Conservation (phyloP, 1,140 invertebrate species). For the Yoshiicerus persimilis region DNA sequence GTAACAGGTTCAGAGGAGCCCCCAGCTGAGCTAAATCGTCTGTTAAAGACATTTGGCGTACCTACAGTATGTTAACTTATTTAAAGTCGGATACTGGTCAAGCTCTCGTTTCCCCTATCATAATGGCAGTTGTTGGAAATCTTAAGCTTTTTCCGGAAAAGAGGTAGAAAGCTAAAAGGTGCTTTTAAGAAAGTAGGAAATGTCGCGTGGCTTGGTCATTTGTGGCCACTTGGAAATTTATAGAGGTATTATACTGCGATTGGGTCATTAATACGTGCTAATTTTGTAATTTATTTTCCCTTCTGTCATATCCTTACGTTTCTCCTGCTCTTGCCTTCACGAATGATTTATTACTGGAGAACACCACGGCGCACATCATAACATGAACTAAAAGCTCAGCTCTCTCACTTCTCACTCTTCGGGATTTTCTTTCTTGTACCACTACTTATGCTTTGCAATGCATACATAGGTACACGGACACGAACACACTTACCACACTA, state of each 20-base stretch:
- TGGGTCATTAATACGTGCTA: constrained; percentile 47
- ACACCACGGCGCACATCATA: constrained; percentile 15
- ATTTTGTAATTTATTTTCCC: constrained; percentile 48
- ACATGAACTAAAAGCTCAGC: not conserved
- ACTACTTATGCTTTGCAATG: not conserved
- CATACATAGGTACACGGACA: not conserved
- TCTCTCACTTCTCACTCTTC: not conserved
- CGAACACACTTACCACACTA: not conserved
- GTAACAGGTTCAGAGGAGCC: not conserved
- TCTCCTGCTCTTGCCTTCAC: not conserved
- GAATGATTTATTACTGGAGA: constrained; percentile 40
- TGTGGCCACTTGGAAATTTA: constrained; percentile 43
- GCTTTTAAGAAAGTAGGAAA: constrained; percentile 31
- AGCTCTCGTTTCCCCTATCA: not conserved
- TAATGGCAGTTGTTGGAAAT: not conserved
- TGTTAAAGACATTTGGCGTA: constrained; percentile 8
- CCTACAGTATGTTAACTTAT: not conserved
- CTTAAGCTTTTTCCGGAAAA: not conserved
- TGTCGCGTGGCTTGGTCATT: constrained; percentile 24
- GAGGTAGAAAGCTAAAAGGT: constrained; percentile 1
- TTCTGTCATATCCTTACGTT: constrained; percentile 41
- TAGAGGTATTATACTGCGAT: constrained; percentile 43
- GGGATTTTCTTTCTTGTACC: no score
- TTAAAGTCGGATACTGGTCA: constrained; percentile 7
- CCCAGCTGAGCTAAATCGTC: not conserved